Evolutionary conservation across 1,140 invertebrate species (phyloP).

Genomic region (Sminthurides bifidus): DNA sequence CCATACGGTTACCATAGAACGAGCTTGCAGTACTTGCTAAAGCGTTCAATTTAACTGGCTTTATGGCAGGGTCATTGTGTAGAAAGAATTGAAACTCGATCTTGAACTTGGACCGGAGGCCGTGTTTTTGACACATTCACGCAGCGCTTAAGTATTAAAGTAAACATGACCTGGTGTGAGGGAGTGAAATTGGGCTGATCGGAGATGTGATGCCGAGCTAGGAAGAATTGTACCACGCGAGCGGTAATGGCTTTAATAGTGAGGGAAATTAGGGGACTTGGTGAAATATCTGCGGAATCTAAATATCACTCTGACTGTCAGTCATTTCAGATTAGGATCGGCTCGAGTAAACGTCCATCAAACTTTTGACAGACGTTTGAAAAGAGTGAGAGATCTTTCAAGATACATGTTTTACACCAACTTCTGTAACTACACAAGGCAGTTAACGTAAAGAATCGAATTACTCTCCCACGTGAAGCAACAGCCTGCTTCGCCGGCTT

Average conservation of each 20-base stretch:
- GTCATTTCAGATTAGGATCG: not conserved
- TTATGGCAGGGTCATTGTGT: too few species aligned
- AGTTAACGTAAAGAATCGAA: not conserved
- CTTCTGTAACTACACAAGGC: not conserved
- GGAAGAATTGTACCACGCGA: not conserved
- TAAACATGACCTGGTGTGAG: not conserved
- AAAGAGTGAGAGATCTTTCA: not conserved
- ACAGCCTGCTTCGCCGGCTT: not conserved
- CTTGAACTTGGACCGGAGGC: too few species aligned
- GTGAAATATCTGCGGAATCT: not conserved
- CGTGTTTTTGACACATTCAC: not conserved
- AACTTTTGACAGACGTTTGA: not conserved
- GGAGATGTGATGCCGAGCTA: not conserved
- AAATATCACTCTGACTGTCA: conserved; percentile 3
- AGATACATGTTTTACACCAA: not conserved
- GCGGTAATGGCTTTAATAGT: not conserved
- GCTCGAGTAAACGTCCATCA: too few species aligned
- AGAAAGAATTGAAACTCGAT: too few species aligned
- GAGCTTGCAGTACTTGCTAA: too few species aligned
- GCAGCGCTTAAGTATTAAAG: too few species aligned
- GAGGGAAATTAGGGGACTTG: not conserved
- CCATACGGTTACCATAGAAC: too few species aligned
- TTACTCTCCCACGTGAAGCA: not conserved
- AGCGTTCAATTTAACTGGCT: too few species aligned
- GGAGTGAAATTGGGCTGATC: not conserved